phyloP scores from a whole-genome alignment of 2,888 invertebrate genomes.

The Acholoe squamosa region DNA sequence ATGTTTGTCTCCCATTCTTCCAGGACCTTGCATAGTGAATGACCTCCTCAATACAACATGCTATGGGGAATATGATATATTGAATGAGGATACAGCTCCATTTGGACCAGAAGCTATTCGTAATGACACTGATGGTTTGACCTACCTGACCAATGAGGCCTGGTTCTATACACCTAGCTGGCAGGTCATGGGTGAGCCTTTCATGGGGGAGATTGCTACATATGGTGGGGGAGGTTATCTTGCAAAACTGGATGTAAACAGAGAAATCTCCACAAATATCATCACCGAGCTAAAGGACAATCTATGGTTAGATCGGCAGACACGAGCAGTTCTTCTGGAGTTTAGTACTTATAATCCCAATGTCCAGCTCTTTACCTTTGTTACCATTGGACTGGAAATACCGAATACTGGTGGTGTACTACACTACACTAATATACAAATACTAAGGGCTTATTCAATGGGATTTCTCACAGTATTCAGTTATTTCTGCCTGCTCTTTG shows the following conservation, averaged over 20 bases:
- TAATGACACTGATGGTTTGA: not conserved
- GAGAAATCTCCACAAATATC: not conserved
- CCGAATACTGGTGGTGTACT: constrained; percentile 5
- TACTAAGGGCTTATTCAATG: not conserved
- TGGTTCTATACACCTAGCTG: not conserved
- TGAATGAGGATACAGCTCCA: not conserved
- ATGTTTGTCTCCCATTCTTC: not conserved
- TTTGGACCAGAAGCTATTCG: not conserved
- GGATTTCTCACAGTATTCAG: constrained; percentile 22
- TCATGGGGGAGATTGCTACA: not conserved
- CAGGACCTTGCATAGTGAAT: not conserved
- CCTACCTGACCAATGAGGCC: not conserved
- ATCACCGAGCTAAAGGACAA: constrained; percentile 10
- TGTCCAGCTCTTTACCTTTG: constrained; percentile 39
- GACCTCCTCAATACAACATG: not conserved
- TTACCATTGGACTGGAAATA: not conserved
- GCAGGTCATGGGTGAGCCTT: constrained; percentile 1
- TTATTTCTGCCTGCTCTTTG: not conserved
- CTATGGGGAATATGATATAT: not conserved
- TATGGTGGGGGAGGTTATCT: constrained; percentile 14
- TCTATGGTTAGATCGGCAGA: constrained; percentile 47
- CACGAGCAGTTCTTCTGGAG: constrained; percentile 42
- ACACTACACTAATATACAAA: not conserved
- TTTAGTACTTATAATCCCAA: constrained; percentile 41
- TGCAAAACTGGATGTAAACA: not conserved